These are phyloP conservation scores for Colius striatus DNA, from an alignment of 2,113 vertebrate species.

Conservation along the genomic window DNA sequence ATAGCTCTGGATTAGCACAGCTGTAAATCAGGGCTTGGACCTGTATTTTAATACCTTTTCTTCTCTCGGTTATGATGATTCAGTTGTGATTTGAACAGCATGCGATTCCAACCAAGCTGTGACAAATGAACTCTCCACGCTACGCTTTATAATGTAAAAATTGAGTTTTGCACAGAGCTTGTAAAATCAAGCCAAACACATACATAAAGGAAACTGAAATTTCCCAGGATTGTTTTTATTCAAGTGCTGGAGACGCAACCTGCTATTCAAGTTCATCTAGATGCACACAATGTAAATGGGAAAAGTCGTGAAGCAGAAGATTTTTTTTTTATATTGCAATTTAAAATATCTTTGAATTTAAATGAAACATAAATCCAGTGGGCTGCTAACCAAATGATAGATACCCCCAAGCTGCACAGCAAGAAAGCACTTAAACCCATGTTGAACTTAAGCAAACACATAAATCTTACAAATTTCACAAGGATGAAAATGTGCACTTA, in stretches of 20 bases:
- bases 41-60: neutral
- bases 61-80: neutral
- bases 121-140: neutral
- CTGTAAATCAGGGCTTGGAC: neutral
- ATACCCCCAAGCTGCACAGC: neutral
- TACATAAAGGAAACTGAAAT: neutral
- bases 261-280: neutral
- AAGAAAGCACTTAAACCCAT: neutral
- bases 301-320: neutral
- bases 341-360: neutral
- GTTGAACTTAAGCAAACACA: neutral
- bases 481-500: neutral
- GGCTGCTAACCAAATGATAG: neutral
- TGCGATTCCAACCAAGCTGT: neutral
- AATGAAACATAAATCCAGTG: neutral
- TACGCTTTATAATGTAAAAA: neutral
- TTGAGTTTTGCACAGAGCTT: neutral
- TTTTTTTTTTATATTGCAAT: neutral
- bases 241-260: neutral
- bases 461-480: neutral
- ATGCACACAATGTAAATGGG: neutral
- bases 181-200: slow-evolving; percentile 12
- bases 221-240: neutral
- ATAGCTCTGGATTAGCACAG: neutral
- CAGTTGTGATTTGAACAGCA: neutral